Percentiles rank a stretch among this genome's conserved stretches.
Evolutionary conservation across 2,113 vertebrate genomes (phyloP).

Genomic region (Monopterus albus): DNA sequence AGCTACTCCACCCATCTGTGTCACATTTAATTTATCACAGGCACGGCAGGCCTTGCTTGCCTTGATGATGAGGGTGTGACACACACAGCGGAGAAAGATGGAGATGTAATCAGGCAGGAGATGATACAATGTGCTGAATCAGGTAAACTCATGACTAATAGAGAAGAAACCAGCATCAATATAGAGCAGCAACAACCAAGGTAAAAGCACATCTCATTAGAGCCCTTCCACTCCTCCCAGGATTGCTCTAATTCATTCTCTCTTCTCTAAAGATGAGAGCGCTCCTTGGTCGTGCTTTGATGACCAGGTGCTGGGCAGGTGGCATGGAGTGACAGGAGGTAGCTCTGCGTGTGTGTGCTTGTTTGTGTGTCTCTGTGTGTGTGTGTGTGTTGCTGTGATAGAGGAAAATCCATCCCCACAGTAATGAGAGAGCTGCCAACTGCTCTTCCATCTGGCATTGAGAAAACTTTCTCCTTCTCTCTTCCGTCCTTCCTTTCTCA

Average conservation of each 20-base stretch:
- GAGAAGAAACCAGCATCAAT: conserved; percentile 21
- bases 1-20: conserved; percentile 65
- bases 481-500: conserved; percentile 50
- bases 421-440: conserved; percentile 78
- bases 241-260: conserved; percentile 28
- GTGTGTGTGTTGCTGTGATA: conserved; percentile 39
- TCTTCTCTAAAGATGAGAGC: conserved; percentile 47
- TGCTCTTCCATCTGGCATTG: conserved; percentile 79
- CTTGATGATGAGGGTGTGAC: conserved; percentile 59
- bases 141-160: conserved; percentile 37
- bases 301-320: conserved; percentile 76
- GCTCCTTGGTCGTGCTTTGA: conserved; percentile 70
- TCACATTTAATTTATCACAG: conserved; percentile 59
- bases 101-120: conserved; percentile 15
- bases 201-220: conserved; percentile 44
- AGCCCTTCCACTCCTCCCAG: conserved; percentile 32
- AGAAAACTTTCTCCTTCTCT: conserved; percentile 69
- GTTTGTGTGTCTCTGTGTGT: conserved; percentile 9
- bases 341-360: conserved; percentile 47
- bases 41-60: conserved; percentile 34
- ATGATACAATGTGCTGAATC: conserved; percentile 38
- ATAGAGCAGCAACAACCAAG: conserved; percentile 11
- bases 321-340: conserved; percentile 69
- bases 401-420: conserved; percentile 71
- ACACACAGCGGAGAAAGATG: conserved; percentile 11